Percentiles rank a stretch among this genome's conserved stretches.
Conservation (phyloP, 2,888 invertebrate genomes). For the Polyommatus icarus region DNA sequence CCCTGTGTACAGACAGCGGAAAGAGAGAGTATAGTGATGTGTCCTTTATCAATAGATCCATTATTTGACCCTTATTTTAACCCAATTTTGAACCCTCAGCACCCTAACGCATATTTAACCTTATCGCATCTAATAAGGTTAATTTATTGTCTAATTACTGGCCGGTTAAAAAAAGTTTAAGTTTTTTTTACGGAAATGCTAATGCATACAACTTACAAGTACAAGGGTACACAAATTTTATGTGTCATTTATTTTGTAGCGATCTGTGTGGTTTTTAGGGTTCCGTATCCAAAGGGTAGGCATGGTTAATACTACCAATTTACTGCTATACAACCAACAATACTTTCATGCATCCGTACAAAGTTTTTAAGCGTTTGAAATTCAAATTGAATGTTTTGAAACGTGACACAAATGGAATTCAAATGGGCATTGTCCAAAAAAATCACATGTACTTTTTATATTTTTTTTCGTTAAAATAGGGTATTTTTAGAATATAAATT, state of each 20-base stretch:
- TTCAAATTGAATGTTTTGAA: slow-evolving; percentile 74
- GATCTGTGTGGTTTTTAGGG: slow-evolving; percentile 15
- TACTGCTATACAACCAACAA: slow-evolving; percentile 31
- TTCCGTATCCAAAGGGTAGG: too few species aligned
- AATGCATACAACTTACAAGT: slow-evolving; percentile 29
- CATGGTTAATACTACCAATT: neutral
- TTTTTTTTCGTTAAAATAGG: too few species aligned
- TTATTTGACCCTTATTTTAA: neutral
- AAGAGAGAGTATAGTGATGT: neutral
- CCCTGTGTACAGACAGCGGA: too few species aligned
- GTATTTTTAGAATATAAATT: too few species aligned
- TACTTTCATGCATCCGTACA: slow-evolving; percentile 53
- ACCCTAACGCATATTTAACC: slow-evolving; percentile 33
- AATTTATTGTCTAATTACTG: slow-evolving; percentile 68
- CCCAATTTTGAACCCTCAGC: slow-evolving; percentile 34
- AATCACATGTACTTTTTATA: too few species aligned
- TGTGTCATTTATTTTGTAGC: slow-evolving; percentile 19
- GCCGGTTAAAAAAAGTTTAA: neutral
- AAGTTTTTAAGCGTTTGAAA: slow-evolving; percentile 58
- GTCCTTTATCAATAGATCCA: neutral
- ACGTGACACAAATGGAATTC: slow-evolving; percentile 59
- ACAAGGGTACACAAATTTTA: slow-evolving; percentile 35
- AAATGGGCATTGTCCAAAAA: too few species aligned
- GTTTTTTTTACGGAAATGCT: slow-evolving; percentile 41
- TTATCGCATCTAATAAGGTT: slow-evolving; percentile 50